Conservation (phyloP, 37 sponge, comb jelly and placozoan species). For the Aplysina aerophoba region DNA sequence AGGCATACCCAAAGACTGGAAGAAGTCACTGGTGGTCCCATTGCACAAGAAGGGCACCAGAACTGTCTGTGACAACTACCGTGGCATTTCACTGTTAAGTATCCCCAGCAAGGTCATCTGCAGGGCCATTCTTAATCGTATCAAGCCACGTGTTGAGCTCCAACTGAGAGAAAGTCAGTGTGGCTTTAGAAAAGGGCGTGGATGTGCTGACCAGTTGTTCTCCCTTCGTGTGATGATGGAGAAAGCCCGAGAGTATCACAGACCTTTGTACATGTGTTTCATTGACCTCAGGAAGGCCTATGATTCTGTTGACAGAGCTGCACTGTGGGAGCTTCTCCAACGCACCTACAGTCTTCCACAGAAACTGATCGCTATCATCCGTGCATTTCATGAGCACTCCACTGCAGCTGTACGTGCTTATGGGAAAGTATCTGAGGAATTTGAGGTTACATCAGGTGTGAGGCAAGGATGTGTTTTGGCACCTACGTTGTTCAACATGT, state of each 20-base stretch:
- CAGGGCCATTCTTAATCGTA: too few relatives aligned
- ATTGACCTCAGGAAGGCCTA: conserved; percentile 24
- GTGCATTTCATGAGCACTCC: too few relatives aligned
- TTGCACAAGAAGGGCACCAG: too few relatives aligned
- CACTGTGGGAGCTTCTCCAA: neutral
- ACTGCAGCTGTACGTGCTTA: too few relatives aligned
- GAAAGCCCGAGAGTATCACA: neutral
- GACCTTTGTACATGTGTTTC: neutral
- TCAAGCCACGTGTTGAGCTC: too few relatives aligned
- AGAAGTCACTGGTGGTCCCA: too few relatives aligned
- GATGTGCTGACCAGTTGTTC: conserved; percentile 42
- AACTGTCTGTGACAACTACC: too few relatives aligned
- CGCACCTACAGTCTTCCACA: neutral
- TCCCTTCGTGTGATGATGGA: conserved; percentile 3
- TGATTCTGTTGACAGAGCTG: neutral
- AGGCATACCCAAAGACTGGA: too few relatives aligned
- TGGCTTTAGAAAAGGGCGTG: conserved; percentile 4
- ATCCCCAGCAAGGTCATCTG: too few relatives aligned
- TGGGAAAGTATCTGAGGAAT: neutral
- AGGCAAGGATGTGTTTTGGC: conserved; percentile 19
- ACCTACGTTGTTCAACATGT: conserved; percentile 21
- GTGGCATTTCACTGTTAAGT: too few relatives aligned
- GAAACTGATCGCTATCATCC: too few relatives aligned
- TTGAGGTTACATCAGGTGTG: neutral
- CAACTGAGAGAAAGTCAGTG: too few relatives aligned